These are phyloP conservation scores for Fopius arisanus DNA, from an alignment of 1,140 invertebrate species.

Conservation along the genomic window DNA sequence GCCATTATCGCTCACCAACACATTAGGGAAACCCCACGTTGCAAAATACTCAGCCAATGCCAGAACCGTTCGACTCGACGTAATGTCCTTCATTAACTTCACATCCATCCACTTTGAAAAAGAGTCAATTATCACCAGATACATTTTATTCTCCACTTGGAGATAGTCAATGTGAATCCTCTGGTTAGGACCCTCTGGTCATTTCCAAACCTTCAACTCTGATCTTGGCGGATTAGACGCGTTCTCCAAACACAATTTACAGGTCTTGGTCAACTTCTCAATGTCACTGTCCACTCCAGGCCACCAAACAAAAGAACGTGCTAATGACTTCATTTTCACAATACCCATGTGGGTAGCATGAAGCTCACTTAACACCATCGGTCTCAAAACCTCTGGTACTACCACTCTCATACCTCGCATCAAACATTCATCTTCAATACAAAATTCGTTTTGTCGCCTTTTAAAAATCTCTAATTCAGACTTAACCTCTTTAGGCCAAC, in stretches of 20 bases:
- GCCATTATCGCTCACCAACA: constrained; percentile 16
- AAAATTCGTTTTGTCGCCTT: neutral
- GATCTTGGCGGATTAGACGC: constrained; percentile 27
- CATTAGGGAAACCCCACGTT: constrained; percentile 6
- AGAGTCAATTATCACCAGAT: constrained; percentile 58
- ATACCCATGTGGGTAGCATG: constrained; percentile 3
- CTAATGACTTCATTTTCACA: constrained; percentile 1
- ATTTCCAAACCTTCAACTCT: constrained; percentile 46
- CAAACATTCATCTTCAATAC: neutral
- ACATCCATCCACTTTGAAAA: constrained; percentile 60
- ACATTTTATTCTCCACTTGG: constrained; percentile 55
- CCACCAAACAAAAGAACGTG: constrained; percentile 7
- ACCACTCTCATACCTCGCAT: constrained; percentile 1
- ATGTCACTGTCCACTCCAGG: constrained; percentile 4
- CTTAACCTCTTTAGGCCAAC: neutral
- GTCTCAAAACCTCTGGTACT: neutral
- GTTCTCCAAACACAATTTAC: neutral
- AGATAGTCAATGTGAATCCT: constrained; percentile 65
- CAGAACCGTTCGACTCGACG: constrained; percentile 17
- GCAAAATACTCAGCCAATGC: constrained; percentile 24
- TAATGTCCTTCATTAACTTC: constrained; percentile 30
- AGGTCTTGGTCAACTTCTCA: neutral
- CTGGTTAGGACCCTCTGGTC: constrained; percentile 54
- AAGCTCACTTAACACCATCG: neutral
- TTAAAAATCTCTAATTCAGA: neutral